Conservation (phyloP, 2,888 invertebrate species). For the Drosophila paramelanica region DNA sequence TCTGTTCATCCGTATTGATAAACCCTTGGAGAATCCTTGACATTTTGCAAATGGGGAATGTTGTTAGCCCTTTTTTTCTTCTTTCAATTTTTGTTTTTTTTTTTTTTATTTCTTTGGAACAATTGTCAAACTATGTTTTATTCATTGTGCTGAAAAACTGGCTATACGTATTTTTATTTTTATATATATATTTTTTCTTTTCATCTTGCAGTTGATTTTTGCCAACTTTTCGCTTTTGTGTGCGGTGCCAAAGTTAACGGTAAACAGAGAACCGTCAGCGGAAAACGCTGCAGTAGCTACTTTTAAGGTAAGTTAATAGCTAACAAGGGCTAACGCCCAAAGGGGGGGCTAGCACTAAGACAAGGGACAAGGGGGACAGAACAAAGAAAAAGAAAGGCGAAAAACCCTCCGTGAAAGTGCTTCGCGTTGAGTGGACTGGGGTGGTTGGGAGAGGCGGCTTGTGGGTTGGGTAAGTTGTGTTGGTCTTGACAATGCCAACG, state of each 20-base stretch:
- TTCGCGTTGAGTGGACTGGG: too few relatives aligned
- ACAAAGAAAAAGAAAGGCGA: too few relatives aligned
- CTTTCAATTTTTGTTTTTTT: neutral
- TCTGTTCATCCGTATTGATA: neutral
- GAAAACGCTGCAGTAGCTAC: conserved; percentile 10
- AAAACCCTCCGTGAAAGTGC: neutral
- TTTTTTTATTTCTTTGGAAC: neutral
- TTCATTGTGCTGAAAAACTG: conserved; percentile 4
- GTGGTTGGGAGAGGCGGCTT: neutral
- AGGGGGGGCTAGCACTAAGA: neutral
- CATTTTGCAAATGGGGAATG: neutral
- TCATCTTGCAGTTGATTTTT: conserved; percentile 29
- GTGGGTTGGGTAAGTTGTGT: neutral
- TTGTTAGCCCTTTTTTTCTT: too few relatives aligned
- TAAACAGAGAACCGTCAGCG: conserved; percentile 2
- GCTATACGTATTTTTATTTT: neutral
- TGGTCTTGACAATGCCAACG: conserved; percentile 50
- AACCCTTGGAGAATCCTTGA: neutral
- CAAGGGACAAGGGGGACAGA: too few relatives aligned
- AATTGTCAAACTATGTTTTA: conserved; percentile 14
- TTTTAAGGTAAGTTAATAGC: conserved; percentile 52
- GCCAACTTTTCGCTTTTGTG: conserved; percentile 12
- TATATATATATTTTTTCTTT: neutral
- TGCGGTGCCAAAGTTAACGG: conserved; percentile 14
- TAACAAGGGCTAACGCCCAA: neutral